A percentile compares a stretch with the other conserved stretches of the same genome.
Evolutionary conservation across 2,113 vertebrate species (phyloP).

Genomic region (cattle (Bos taurus)): DNA sequence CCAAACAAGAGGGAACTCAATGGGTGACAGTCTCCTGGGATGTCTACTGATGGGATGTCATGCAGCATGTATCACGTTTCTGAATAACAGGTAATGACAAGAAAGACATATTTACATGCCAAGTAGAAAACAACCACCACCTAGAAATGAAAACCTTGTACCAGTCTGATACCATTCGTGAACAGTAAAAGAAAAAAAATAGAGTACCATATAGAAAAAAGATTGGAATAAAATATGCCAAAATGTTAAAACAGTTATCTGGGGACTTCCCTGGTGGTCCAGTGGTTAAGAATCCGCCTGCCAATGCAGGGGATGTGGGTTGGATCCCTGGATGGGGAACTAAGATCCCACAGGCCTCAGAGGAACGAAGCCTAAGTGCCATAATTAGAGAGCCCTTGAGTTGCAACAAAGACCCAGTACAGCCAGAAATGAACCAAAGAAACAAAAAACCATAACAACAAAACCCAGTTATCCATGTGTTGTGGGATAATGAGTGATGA

Average conservation of each 20-base stretch:
- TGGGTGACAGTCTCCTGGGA: fast-evolving
- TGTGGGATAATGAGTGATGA: not conserved
- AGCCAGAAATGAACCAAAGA: not conserved
- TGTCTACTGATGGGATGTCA: fast-evolving
- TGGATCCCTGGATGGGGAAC: not conserved
- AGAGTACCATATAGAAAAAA: not conserved
- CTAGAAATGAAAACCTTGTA: not conserved
- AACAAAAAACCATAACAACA: not conserved
- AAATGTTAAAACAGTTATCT: not conserved
- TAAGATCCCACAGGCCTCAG: not conserved
- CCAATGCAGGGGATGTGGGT: not conserved
- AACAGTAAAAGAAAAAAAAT: not conserved
- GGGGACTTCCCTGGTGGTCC: not conserved
- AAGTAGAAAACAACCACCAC: not conserved
- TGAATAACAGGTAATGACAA: not conserved
- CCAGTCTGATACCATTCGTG: not conserved
- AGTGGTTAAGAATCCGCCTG: not conserved
- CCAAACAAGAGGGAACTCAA: not conserved
- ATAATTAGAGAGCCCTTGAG: not conserved
- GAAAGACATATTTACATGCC: not conserved
- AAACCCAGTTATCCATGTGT: not conserved
- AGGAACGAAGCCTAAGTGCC: not conserved
- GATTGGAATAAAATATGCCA: not conserved
- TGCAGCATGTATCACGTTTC: not conserved
- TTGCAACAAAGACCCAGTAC: not conserved